Evolutionary conservation across 2,113 vertebrate genomes (phyloP).

Genomic region (Emydocephalus ijimae): DNA sequence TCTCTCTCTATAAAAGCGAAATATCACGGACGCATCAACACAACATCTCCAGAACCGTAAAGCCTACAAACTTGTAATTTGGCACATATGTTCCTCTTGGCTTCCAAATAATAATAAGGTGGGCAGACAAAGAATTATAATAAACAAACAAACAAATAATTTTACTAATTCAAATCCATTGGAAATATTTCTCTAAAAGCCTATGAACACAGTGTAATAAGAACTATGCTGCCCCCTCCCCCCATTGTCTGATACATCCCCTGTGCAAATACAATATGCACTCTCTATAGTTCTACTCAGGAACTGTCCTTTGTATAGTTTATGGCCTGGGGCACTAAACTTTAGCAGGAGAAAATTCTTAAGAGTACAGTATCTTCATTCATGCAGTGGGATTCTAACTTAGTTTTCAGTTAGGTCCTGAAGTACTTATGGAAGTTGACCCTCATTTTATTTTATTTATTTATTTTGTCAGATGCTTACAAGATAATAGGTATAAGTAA

Average conservation of each 20-base stretch:
- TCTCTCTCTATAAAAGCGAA: no score
- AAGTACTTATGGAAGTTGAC: neutral
- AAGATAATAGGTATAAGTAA: no score
- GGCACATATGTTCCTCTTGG: no score
- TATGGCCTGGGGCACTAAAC: no score
- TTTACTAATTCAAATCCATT: neutral
- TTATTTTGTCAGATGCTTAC: no score
- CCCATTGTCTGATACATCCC: neutral
- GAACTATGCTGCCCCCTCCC: neutral
- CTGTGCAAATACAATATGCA: neutral
- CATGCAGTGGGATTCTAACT: neutral
- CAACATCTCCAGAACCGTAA: no score
- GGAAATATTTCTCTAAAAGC: neutral
- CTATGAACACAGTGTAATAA: neutral
- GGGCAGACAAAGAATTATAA: neutral
- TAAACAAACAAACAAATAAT: neutral
- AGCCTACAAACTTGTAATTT: no score
- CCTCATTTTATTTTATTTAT: neutral
- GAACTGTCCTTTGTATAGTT: neutral
- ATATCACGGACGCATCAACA: no score
- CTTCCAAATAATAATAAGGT: neutral
- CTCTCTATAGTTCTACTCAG: neutral
- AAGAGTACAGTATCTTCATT: neutral
- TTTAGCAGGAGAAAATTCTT: neutral
- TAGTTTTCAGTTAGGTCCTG: neutral